Base-by-base conservation (phyloP, 2,888 invertebrate genomes). In the Iphiclides podalirius region DNA sequence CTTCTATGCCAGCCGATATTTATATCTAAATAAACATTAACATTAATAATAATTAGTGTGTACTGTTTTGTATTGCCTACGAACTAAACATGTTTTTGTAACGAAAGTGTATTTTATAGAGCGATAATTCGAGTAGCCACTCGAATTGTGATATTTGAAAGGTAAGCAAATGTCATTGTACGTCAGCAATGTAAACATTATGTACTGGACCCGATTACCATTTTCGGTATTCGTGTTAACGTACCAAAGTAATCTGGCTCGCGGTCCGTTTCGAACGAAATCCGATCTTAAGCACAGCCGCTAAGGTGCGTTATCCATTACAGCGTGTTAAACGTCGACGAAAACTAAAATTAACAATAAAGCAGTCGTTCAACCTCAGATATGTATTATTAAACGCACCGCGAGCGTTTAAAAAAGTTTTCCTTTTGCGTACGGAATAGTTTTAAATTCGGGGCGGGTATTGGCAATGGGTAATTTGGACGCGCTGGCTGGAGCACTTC, bases 381-480 rank as follows among this genome's bases (percentile, higher is more conserved):
- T 61, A 63, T 60, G 58, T 68, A 68, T 72, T 67, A 71, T 67
- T 70, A 70, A 66, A 70, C 55, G 59, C 61, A 61, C 56, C 50
- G 54, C 55, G 54, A 52, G 58, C 61, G 60, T 44, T 44, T 17
- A 14, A 44, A 35, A 43, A 35, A 44, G 16, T 54, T 40, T 62
- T 64, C 59, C 56, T 59, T 60, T 56, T 53, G 47, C 40, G 28
- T 39, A 42, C n/a, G 20, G 20, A 20, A 20, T 4, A 20, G 6
- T 20, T 20, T 4, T 20, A 20, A 20, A 28, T 6, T 28, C 9
- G 28, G 28, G 28, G 28, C 28, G 31, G 31, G n/a, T n/a, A 11
- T 84, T 71, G 75, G 73, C 74, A 73, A 78, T 75, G 59, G 59
- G 64, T 68, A 75, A 79, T 78, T 63, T 64, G 67, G 65, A 57